Evolutionary conservation across 2,797 vertebrate genomes (phyloP).

Genomic region (Takifugu rubripes): DNA sequence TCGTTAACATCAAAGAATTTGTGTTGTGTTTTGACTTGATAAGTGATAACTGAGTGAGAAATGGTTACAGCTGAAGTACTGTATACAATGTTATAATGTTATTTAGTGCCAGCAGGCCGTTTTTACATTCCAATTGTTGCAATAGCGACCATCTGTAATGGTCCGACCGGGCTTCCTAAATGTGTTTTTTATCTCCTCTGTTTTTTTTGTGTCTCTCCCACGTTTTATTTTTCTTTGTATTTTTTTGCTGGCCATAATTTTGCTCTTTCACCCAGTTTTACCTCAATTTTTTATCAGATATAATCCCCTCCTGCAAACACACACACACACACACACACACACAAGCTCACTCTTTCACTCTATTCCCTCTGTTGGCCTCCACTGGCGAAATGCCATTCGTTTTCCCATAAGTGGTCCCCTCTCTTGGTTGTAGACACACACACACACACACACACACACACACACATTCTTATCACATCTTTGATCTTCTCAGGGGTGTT

Average conservation of each 20-base stretch:
- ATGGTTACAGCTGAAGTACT: too few relatives aligned
- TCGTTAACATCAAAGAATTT: too few relatives aligned
- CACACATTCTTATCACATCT: conserved; percentile 49
- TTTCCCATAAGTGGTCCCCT: conserved; percentile 59
- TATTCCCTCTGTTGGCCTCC: conserved; percentile 60
- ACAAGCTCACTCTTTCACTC: conserved; percentile 19
- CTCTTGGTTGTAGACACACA: conserved; percentile 24
- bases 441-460: conserved; percentile 13
- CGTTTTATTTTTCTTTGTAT: conserved; percentile 1
- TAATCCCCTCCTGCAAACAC: conserved; percentile 9
- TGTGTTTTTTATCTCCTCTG: background rate
- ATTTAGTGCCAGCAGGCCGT: too few relatives aligned
- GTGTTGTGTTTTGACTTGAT: too few relatives aligned
- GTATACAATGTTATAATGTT: too few relatives aligned
- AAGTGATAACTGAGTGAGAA: too few relatives aligned
- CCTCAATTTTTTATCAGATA: conserved; percentile 61
- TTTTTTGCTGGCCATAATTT: background rate
- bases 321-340: conserved; percentile 11
- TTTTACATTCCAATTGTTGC: background rate
- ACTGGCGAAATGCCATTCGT: conserved; percentile 57
- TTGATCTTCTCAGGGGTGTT: conserved; percentile 62
- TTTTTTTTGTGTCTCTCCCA: conserved; percentile 4
- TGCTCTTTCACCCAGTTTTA: conserved; percentile 61
- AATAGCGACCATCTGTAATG: background rate
- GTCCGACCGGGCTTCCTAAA: background rate